Base-by-base conservation (phyloP, 1,140 invertebrate species). In the Metaphire vulgaris region DNA sequence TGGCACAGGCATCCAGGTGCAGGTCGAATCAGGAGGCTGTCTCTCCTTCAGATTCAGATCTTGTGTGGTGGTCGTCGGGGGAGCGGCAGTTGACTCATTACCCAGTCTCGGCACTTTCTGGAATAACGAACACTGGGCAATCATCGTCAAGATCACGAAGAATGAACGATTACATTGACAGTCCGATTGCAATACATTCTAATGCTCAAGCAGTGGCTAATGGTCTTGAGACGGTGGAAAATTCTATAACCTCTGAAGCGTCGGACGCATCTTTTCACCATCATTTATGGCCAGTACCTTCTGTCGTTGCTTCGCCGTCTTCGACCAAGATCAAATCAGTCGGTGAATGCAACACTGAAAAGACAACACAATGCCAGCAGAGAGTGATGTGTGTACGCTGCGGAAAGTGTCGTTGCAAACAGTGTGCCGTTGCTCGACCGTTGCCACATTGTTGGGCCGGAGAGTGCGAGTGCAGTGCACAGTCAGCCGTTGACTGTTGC, bases 341-440 rank as follows among this genome's bases (percentile, higher is more conserved):
- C n/a, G n/a, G n/a, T n/a, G n/a, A n/a, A n/a, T 12, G 41, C 41
- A 21, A 56, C 21, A 12, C 41, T 56, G 41, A 56, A 12, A 12
- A 6, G 41, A 56, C 41, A 21, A 56, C 41, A 12, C 41, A 56
- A 6, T 69, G 67, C 26, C n/a, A 26, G 30, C 84, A 86, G 33
- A 86, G 92, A 12, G 94, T 95, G 80, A 91, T 93, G 82, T 96
- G 93, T 88, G 89, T 90, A 66, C 89, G 90, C 78, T 97, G 95
- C 87, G 91, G 92, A 29, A 89, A 90, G 77, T 97, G 94, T 84
- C 89, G 91, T 30, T 97, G 95, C 88, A 91, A 91, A 81, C 90
- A 92, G 77, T 96, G 94, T 86, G 90, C 92, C 70, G 90, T 90
- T 81, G 92, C 93, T 12, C 89, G 92, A 30, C 90, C 92, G 66